Conservation (phyloP, 2,797 vertebrate species). For the Glossophaga mutica region DNA sequence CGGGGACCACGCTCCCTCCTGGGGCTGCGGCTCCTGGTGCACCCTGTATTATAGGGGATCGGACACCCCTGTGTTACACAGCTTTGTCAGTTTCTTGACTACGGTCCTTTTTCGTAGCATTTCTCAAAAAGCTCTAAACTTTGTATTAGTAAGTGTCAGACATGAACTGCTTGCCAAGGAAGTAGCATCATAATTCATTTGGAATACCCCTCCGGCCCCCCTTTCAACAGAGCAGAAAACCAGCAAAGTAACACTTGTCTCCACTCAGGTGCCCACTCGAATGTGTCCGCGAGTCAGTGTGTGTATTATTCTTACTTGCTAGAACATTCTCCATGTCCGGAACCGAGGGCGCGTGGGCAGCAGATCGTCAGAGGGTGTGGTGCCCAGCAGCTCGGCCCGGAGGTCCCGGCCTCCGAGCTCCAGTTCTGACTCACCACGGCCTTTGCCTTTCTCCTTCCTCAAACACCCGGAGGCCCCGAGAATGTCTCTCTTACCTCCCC, state of each 20-base stretch:
- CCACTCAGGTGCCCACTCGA: not conserved
- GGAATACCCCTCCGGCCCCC: fast-evolving
- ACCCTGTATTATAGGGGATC: no score
- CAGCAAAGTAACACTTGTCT: fast-evolving
- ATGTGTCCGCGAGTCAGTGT: fast-evolving
- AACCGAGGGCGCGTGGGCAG: fast-evolving
- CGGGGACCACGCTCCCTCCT: no score
- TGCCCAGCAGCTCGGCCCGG: fast-evolving
- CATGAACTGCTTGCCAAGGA: not conserved
- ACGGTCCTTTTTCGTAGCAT: not conserved
- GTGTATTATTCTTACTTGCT: not conserved
- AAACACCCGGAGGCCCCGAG: not conserved
- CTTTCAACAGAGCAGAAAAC: not conserved
- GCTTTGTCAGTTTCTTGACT: not conserved
- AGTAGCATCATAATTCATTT: fast-evolving
- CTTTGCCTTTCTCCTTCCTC: not conserved
- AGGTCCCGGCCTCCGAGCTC: not conserved
- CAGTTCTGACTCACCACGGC: not conserved
- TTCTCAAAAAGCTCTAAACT: not conserved
- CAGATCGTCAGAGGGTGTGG: fast-evolving
- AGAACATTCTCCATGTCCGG: not conserved
- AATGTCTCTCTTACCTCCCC: not conserved
- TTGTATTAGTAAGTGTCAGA: not conserved
- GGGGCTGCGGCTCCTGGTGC: fast-evolving
- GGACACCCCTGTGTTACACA: no score